Base-by-base conservation (phyloP, 2,797 vertebrate genomes). In the Nannoperca obscura region DNA sequence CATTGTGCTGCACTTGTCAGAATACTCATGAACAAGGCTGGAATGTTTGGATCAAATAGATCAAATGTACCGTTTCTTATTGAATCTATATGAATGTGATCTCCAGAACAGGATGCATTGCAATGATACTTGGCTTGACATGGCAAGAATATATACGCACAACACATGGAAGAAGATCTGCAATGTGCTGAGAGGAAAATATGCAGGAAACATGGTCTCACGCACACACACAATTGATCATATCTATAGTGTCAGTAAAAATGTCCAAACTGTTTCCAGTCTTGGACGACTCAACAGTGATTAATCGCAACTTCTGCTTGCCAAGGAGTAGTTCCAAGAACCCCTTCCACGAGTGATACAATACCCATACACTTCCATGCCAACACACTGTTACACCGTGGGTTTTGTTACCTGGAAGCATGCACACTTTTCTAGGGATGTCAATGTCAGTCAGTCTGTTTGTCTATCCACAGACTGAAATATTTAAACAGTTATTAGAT, bases 171-270 rank as follows among this genome's bases (percentile, higher is more conserved):
- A 17, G 46, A 81, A 1, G 12, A 66, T 58, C 58, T 69, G 80
- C 71, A 88, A 86, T 80, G 82, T 76, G 60, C 78, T 73, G 72
- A 66, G 32, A 58, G 46, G 42, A 38, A 68, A 82, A 81, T 80
- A 71, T 72, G 72, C 66, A 70, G 50, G 69, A 82, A 86, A 74
- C 17, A 19, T 76, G 50, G 75, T 70, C 58, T 13, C 32, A 55
- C 10, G n/a, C 54, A 7, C 32, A 54, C 32, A 54, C 32, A 15
- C 83, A 58, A 47, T 47, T 32, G n/a, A 71, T 72, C 13, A n/a
- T 46, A 24, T 65, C n/a, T 50, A n/a, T 27, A 12, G 24, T 27
- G 49, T 34, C 3, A 9, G 36, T 36, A 46, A 59, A 64, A 74
- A 46, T 32, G 64, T 53, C 27, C 50, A 62, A 50, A 75, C 30